Conservation (phyloP, 1,140 invertebrate species). For the Drosophila pandora region DNA sequence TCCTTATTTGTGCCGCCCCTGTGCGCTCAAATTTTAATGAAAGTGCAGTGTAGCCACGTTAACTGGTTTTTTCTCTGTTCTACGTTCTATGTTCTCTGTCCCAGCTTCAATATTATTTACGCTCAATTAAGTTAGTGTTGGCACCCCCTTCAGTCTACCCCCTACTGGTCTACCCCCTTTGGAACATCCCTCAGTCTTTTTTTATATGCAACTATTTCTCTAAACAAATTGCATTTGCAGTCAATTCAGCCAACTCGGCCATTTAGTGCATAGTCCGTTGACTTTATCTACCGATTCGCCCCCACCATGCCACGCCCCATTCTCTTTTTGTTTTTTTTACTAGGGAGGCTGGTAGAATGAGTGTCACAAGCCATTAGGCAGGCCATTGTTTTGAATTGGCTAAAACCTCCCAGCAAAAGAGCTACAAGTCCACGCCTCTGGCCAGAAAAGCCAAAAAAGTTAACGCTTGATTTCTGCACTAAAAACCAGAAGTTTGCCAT, state of each 20-base stretch:
- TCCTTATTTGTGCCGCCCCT: not conserved
- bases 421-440: not conserved
- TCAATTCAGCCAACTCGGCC: slow-evolving; percentile 11
- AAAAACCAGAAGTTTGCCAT: slow-evolving; percentile 73
- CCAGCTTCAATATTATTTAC: slow-evolving; percentile 51
- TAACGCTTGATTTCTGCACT: slow-evolving; percentile 63
- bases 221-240: slow-evolving; percentile 56
- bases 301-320: not conserved
- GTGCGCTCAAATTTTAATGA: slow-evolving; percentile 17
- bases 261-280: slow-evolving; percentile 7
- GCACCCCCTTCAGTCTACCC: not conserved
- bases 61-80: slow-evolving; percentile 18
- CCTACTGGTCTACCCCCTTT: not conserved
- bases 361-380: slow-evolving; percentile 71
- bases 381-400: slow-evolving; percentile 55
- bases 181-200: not conserved
- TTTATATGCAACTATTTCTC: slow-evolving; percentile 42
- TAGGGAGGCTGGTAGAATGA: not conserved
- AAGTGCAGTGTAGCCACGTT: slow-evolving; percentile 35
- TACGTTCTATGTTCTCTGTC: not conserved
- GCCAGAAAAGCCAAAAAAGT: slow-evolving; percentile 33
- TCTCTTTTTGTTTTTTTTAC: not conserved
- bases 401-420: not conserved
- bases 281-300: slow-evolving; percentile 14
- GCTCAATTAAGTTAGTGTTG: slow-evolving; percentile 60